phyloP scores from a whole-genome alignment of 2,797 vertebrate species.

The Lepus townsendii region DNA sequence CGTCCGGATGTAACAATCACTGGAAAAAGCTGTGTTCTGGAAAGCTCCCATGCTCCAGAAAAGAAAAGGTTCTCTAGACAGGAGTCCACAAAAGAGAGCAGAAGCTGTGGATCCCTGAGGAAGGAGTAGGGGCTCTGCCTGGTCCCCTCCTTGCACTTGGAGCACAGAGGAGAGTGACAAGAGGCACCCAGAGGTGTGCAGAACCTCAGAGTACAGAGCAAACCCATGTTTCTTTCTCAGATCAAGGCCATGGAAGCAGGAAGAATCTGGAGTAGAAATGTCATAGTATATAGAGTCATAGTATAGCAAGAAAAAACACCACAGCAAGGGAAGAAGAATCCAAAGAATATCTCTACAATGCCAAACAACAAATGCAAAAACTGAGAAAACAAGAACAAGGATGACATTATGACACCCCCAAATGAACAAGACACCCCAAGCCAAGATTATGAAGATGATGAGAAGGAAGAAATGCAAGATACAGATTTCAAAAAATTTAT shows the following conservation, averaged over 20 bases:
- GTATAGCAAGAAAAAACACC: too few species aligned
- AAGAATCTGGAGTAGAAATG: not conserved
- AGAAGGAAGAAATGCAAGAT: too few species aligned
- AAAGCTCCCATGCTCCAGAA: not conserved
- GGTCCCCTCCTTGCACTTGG: not conserved
- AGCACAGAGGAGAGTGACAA: constrained; percentile 2
- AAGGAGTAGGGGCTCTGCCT: not conserved
- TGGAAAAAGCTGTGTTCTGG: not conserved
- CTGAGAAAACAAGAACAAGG: too few species aligned
- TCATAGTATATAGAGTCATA: too few species aligned
- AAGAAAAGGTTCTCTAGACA: not conserved
- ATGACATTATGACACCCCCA: too few species aligned
- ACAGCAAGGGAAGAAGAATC: too few species aligned
- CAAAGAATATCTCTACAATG: too few species aligned
- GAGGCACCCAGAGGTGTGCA: not conserved
- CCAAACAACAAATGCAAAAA: too few species aligned
- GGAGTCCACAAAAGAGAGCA: not conserved
- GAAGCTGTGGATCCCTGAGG: not conserved
- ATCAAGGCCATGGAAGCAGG: not conserved
- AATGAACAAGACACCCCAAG: too few species aligned
- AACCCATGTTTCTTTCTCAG: not conserved
- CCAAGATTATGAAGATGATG: too few species aligned
- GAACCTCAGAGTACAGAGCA: not conserved
- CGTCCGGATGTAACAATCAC: not conserved
- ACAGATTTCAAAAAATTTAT: too few species aligned